These are phyloP conservation scores for Microvelia longipes DNA, from an alignment of 1,140 invertebrate species.

Conservation along the genomic window DNA sequence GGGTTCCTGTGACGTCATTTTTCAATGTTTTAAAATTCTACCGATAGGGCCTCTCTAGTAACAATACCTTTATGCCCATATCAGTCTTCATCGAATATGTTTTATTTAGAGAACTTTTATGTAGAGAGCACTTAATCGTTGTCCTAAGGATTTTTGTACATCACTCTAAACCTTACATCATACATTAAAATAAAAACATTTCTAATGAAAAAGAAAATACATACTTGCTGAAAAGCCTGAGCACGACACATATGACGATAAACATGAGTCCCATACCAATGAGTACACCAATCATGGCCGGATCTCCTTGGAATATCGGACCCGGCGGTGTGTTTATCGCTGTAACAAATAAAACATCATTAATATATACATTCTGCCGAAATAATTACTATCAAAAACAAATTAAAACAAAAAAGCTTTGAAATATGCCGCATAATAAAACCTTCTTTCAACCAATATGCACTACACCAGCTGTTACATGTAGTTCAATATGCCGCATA, in stretches of 20 bases:
- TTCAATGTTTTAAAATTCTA: too few species aligned
- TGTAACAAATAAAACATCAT: constrained; percentile 12
- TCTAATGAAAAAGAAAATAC: not conserved
- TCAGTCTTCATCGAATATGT: too few species aligned
- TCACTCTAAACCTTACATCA: too few species aligned
- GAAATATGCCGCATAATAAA: not conserved
- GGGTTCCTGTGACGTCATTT: too few species aligned
- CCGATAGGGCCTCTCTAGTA: too few species aligned
- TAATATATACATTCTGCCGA: not conserved
- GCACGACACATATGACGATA: constrained; percentile 81
- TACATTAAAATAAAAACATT: not conserved
- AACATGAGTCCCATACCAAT: constrained; percentile 85
- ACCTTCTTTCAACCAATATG: not conserved
- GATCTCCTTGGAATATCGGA: constrained; percentile 49
- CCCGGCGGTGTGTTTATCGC: constrained; percentile 26
- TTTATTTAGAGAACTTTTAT: too few species aligned
- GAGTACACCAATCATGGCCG: constrained; percentile 77
- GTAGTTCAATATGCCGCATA: not conserved
- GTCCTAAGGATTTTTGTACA: too few species aligned
- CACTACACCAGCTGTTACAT: not conserved
- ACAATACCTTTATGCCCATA: too few species aligned
- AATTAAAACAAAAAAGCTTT: not conserved
- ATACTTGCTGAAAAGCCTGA: constrained; percentile 80
- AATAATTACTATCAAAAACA: not conserved
- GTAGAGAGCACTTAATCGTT: too few species aligned